A percentile compares a stretch with the other conserved stretches of the same genome.
phyloP scores from a whole-genome alignment of 2,113 vertebrate species.

The Sebastes schlegelii region DNA sequence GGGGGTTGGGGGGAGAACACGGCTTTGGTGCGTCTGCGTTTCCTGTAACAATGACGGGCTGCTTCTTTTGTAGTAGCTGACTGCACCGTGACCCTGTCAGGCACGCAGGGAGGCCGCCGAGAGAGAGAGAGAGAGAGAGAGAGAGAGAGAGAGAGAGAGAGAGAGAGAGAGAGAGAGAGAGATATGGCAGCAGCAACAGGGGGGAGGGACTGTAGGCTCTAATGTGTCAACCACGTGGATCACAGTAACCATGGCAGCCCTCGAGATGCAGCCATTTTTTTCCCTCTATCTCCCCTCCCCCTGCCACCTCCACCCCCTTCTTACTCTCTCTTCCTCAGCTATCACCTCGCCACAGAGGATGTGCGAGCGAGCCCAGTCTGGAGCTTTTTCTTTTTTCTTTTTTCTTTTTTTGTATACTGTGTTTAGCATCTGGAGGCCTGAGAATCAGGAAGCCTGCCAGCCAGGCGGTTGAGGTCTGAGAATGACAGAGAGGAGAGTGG shows the following conservation, averaged over 20 bases:
- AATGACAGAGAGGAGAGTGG: constrained; percentile 49
- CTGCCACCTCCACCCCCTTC: neutral
- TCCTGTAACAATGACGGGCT: constrained; percentile 77
- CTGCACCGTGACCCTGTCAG: constrained; percentile 78
- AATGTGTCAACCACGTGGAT: constrained; percentile 83
- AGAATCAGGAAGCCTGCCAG: constrained; percentile 63
- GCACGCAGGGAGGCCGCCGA: constrained; percentile 53
- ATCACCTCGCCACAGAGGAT: constrained; percentile 50
- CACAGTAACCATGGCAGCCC: constrained; percentile 81
- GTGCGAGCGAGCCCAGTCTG: constrained; percentile 48
- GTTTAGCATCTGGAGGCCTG: constrained; percentile 64
- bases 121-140: constrained; percentile 26
- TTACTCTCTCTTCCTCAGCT: constrained; percentile 19
- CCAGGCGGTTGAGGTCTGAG: constrained; percentile 38
- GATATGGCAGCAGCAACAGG: constrained; percentile 26
- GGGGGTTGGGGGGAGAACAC: neutral
- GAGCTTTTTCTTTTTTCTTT: constrained; percentile 16
- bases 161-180: constrained; percentile 22
- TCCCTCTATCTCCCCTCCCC: neutral
- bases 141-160: constrained; percentile 17
- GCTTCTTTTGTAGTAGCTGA: constrained; percentile 79
- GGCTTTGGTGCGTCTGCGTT: constrained; percentile 58
- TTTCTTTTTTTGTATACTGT: constrained; percentile 27
- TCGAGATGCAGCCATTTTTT: constrained; percentile 62
- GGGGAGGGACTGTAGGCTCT: constrained; percentile 54